Conservation (phyloP, 2,113 vertebrate species). For the Aleadryas rufinucha region DNA sequence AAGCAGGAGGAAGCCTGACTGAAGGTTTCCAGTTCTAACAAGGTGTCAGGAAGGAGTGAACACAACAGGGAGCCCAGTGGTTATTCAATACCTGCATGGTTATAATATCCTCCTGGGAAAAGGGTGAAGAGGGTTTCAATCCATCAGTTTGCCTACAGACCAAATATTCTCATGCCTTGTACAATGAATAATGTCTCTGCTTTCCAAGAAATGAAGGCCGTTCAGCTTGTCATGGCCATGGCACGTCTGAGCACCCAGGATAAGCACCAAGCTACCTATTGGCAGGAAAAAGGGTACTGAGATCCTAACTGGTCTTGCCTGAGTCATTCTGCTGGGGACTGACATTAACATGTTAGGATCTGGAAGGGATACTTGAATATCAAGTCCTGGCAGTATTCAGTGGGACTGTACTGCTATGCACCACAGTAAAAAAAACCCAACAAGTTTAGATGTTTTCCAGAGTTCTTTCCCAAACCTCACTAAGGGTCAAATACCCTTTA, state of each 20-base stretch:
- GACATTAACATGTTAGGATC: neutral
- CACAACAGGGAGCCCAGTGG: neutral
- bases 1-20: neutral
- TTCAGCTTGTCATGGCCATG: neutral
- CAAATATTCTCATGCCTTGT: neutral
- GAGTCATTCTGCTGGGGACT: neutral
- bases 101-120: neutral
- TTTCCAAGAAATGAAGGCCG: neutral
- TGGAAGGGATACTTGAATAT: neutral
- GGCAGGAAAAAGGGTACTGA: neutral
- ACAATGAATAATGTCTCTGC: neutral
- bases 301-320: neutral
- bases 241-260: neutral
- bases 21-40: neutral
- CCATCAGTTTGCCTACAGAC: neutral
- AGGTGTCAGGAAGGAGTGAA: neutral
- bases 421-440: neutral
- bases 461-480: neutral
- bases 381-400: neutral
- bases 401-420: neutral
- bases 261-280: neutral
- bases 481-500: neutral
- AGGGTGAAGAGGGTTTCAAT: neutral
- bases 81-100: neutral
- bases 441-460: neutral